A percentile compares a stretch with the other conserved stretches of the same genome.
Conservation (phyloP, 2,113 vertebrate species). For the Petromus typicus region DNA sequence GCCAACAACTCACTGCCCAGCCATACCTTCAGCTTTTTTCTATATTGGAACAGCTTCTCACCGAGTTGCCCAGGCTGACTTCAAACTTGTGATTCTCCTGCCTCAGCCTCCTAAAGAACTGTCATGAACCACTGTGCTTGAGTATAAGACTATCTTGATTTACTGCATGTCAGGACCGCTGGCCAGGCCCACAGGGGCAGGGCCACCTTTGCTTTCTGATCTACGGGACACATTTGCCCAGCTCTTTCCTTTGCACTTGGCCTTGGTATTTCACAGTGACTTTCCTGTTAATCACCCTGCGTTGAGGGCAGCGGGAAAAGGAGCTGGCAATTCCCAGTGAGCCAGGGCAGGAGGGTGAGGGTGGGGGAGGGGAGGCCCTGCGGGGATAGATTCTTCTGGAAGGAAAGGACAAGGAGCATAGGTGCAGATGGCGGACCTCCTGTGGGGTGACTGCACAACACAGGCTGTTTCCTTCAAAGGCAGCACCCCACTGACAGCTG, state of each 20-base stretch:
- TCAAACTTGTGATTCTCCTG: background rate
- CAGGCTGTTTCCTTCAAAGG: too few relatives aligned
- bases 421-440: background rate
- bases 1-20: background rate
- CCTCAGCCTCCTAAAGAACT: background rate
- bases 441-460: background rate
- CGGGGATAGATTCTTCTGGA: background rate
- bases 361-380: background rate
- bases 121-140: background rate
- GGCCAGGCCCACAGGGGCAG: fast-evolving
- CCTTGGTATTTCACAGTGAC: background rate
- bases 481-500: background rate
- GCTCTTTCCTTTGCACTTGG: fast-evolving
- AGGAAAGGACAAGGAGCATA: too few relatives aligned
- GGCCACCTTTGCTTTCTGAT: background rate
- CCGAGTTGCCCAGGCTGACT: background rate
- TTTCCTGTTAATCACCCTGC: fast-evolving
- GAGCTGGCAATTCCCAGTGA: background rate
- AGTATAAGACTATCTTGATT: background rate
- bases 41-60: background rate
- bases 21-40: background rate
- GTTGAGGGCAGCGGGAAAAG: background rate
- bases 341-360: background rate
- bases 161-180: fast-evolving
- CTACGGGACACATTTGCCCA: background rate